These are phyloP conservation scores for Muraenolepis orangiensis DNA, from an alignment of 2,797 vertebrate species.

Conservation along the genomic window DNA sequence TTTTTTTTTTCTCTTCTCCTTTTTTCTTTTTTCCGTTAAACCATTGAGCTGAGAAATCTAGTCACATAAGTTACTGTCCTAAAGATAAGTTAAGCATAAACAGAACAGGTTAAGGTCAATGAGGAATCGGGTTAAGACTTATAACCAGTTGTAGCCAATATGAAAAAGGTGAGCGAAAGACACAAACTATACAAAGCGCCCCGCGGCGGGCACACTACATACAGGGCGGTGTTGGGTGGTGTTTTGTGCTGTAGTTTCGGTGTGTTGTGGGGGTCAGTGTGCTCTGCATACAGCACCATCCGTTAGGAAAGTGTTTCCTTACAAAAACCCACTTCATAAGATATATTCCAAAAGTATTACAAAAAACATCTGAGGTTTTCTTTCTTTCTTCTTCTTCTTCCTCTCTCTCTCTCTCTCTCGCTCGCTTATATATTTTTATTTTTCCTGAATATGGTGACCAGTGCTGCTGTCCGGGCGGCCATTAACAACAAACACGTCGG, in stretches of 20 bases:
- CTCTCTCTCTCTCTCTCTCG: background rate
- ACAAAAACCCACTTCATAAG: conserved; percentile 75
- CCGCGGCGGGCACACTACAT: conserved; percentile 5
- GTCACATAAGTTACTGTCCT: conserved; percentile 11
- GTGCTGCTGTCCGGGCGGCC: conserved; percentile 71
- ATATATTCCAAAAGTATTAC: conserved; percentile 77
- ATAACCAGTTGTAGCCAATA: conserved; percentile 50
- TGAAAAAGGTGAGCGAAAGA: conserved; percentile 35
- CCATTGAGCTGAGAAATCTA: conserved; percentile 34
- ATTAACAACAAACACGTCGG: conserved; percentile 68
- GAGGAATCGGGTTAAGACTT: conserved; percentile 60
- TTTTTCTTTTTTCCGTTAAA: conserved; percentile 23
- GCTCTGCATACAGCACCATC: conserved; percentile 70
- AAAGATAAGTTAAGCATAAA: conserved; percentile 17
- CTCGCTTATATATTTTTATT: conserved; percentile 28
- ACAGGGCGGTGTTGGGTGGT: background rate
- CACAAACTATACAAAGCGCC: conserved; percentile 27
- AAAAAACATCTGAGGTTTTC: conserved; percentile 74
- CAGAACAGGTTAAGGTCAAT: conserved; percentile 26
- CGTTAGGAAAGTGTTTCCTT: conserved; percentile 72
- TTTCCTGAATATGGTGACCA: conserved; percentile 74
- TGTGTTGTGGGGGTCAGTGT: conserved; percentile 63
- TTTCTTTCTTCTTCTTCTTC: conserved; percentile 17
- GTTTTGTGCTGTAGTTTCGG: conserved; percentile 66
- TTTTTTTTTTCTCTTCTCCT: conserved; percentile 34